Conservation (phyloP, 2,113 vertebrate species). For the Hemiprocne comata region DNA sequence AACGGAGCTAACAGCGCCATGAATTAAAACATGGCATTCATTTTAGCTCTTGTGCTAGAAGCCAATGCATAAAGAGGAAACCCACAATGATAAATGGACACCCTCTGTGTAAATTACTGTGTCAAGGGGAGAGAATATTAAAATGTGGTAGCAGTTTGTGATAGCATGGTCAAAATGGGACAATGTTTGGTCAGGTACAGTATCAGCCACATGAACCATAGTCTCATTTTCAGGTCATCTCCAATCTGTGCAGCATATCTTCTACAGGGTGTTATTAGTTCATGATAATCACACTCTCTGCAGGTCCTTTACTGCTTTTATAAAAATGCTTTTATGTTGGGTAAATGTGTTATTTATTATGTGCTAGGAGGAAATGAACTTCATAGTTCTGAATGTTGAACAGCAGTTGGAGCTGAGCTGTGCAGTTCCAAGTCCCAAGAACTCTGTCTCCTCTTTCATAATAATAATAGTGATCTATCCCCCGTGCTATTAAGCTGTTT, state of each 20-base stretch:
- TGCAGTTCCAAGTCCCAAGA: constrained; percentile 29
- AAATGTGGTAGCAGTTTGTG: background rate
- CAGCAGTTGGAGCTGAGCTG: constrained; percentile 44
- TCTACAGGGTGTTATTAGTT: constrained; percentile 1
- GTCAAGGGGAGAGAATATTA: background rate
- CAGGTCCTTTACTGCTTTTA: constrained; percentile 58
- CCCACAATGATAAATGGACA: background rate
- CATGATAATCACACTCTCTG: constrained; percentile 47
- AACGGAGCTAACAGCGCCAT: background rate
- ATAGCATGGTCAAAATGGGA: background rate
- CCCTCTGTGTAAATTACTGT: background rate
- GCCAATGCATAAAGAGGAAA: background rate
- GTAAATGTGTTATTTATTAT: constrained; percentile 65
- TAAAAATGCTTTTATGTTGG: constrained; percentile 53
- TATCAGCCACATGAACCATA: background rate
- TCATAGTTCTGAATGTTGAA: constrained; percentile 67
- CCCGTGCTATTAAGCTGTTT: constrained; percentile 50
- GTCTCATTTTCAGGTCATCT: background rate
- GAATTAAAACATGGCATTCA: background rate
- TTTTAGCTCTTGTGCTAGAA: background rate
- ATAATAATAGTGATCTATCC: constrained; percentile 63
- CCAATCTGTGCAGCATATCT: background rate
- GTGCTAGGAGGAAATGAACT: constrained; percentile 64
- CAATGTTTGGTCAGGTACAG: background rate
- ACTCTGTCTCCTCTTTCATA: constrained; percentile 55